A percentile compares a stretch with the other conserved stretches of the same genome.
These are phyloP conservation scores for Pangasius sanitwongsei DNA, from an alignment of 2,797 vertebrate genomes.

Conservation along the genomic window DNA sequence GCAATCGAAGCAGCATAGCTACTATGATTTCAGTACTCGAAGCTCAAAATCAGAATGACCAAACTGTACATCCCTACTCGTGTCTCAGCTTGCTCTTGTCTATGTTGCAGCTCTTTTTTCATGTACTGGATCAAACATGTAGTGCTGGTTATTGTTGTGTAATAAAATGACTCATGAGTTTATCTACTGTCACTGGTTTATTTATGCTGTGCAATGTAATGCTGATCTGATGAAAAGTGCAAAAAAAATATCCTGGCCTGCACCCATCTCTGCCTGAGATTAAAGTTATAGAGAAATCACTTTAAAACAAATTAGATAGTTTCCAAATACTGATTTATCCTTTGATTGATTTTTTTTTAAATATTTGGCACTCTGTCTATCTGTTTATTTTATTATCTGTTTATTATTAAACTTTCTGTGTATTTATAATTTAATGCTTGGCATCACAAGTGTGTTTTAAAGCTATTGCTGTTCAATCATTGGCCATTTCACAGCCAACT, in stretches of 20 bases:
- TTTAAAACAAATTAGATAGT: not conserved
- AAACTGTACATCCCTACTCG: not conserved
- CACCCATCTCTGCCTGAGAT: not conserved
- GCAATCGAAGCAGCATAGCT: not conserved
- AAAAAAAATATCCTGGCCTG: not conserved
- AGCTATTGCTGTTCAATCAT: too few species aligned
- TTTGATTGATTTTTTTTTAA: not conserved
- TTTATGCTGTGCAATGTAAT: not conserved
- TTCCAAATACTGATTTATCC: not conserved
- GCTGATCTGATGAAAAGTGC: not conserved
- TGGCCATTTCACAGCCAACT: not conserved
- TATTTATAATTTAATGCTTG: not conserved
- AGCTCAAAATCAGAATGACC: not conserved
- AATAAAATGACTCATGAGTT: constrained; percentile 11
- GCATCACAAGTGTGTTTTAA: not conserved
- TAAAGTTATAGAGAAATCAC: not conserved
- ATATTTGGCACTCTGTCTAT: not conserved
- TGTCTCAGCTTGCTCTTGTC: not conserved
- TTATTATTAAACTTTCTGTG: not conserved
- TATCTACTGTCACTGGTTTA: not conserved
- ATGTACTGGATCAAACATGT: constrained; percentile 3
- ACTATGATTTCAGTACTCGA: not conserved
- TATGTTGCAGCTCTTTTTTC: not conserved
- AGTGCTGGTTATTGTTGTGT: not conserved
- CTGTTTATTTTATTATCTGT: not conserved